These are phyloP conservation scores for Criorhina ranunculi DNA, from an alignment of 2,888 invertebrate genomes.

Conservation along the genomic window DNA sequence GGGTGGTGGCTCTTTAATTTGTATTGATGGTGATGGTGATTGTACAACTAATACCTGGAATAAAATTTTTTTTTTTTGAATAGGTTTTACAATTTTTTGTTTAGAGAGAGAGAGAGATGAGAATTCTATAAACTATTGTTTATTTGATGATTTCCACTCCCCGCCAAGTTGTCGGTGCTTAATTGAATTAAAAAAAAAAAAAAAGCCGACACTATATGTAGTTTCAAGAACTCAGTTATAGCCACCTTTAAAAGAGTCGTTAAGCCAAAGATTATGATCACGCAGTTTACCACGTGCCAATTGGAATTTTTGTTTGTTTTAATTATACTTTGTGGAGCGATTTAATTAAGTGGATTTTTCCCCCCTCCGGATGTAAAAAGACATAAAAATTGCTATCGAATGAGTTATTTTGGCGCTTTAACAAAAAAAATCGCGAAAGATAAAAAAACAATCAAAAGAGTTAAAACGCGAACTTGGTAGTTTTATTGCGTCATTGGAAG, in stretches of 20 bases:
- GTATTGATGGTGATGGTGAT: constrained; percentile 81
- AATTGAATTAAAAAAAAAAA: too few species aligned
- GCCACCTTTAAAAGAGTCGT: constrained; percentile 52
- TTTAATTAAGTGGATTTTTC: constrained; percentile 33
- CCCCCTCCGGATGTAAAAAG: constrained; percentile 43
- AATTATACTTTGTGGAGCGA: constrained; percentile 33
- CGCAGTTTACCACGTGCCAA: constrained; percentile 63
- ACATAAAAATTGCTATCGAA: constrained; percentile 48
- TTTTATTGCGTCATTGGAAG: constrained; percentile 36
- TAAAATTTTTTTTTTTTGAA: constrained; percentile 55
- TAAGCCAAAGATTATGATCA: constrained; percentile 57
- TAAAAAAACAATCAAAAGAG: constrained; percentile 52
- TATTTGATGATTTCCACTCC: constrained; percentile 34
- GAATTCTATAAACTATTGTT: constrained; percentile 18
- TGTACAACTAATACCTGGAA: constrained; percentile 84
- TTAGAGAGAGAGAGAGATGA: not conserved
- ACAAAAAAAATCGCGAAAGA: not conserved
- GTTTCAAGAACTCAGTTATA: constrained; percentile 38
- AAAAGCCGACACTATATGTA: constrained; percentile 14
- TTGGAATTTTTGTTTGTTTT: constrained; percentile 56
- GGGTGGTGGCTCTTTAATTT: constrained; percentile 83
- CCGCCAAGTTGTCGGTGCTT: constrained; percentile 51
- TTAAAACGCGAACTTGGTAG: constrained; percentile 40
- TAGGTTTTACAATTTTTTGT: constrained; percentile 31
- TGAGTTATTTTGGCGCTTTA: constrained; percentile 35